phyloP scores from a whole-genome alignment of 2,113 vertebrate species.

The Columbina picui region DNA sequence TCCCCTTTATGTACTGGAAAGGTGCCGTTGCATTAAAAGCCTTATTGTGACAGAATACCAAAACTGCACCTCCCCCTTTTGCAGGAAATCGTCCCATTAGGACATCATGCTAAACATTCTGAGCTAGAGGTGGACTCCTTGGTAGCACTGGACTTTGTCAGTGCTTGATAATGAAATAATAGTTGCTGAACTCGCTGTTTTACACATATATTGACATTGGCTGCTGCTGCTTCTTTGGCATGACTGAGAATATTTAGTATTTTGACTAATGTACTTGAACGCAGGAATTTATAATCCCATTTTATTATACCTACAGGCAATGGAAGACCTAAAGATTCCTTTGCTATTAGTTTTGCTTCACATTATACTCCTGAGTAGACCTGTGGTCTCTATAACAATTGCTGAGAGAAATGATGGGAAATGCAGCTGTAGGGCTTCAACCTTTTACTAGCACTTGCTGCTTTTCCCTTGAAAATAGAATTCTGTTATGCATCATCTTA shows the following conservation, averaged over 20 bases:
- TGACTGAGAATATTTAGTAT: not conserved
- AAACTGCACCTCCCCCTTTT: not conserved
- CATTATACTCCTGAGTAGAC: not conserved
- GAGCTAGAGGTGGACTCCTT: not conserved
- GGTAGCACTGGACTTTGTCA: not conserved
- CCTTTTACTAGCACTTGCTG: not conserved
- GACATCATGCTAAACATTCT: not conserved
- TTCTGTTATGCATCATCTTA: not conserved
- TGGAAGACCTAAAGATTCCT: not conserved
- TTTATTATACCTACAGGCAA: constrained; percentile 9
- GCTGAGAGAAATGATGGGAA: not conserved
- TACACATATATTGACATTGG: not conserved
- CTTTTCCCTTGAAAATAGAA: not conserved
- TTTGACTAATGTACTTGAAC: not conserved
- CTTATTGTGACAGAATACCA: not conserved
- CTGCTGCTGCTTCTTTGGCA: not conserved
- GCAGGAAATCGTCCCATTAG: not conserved
- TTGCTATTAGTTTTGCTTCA: constrained; percentile 7
- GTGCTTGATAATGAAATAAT: not conserved
- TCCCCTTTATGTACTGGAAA: too few relatives aligned
- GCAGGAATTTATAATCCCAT: not conserved
- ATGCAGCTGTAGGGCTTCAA: not conserved
- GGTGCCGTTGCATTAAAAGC: not conserved
- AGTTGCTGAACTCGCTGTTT: not conserved
- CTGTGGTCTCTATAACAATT: not conserved